Evolutionary conservation across 2,797 vertebrate species (phyloP).

Genomic region (Tragopan temminckii): DNA sequence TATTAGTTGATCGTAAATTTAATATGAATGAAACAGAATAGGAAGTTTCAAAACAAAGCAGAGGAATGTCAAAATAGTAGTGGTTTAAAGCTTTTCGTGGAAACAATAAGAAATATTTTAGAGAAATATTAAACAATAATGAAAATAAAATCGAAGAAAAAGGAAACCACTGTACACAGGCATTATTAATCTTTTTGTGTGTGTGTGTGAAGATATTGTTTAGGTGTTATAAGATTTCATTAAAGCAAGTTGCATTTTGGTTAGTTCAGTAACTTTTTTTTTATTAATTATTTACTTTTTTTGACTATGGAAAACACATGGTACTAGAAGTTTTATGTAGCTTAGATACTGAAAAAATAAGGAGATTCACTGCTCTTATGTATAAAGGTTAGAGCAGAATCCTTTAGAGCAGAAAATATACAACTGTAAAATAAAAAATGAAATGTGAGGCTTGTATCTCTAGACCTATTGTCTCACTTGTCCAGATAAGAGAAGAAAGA

Average conservation of each 20-base stretch:
- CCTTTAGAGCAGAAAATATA: background rate
- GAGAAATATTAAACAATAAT: background rate
- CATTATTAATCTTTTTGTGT: background rate
- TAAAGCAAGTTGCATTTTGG: background rate
- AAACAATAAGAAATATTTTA: background rate
- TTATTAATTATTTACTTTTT: background rate
- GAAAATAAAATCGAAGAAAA: background rate
- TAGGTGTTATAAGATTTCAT: background rate
- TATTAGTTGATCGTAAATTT: slow-evolving; percentile 2
- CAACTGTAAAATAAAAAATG: background rate
- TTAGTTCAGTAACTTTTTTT: background rate
- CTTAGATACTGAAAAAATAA: background rate
- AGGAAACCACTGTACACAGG: background rate
- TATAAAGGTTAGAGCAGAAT: background rate
- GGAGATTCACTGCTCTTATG: background rate
- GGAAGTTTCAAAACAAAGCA: background rate
- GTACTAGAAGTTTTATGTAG: background rate
- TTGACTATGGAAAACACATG: background rate
- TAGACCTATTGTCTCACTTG: background rate
- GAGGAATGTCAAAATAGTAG: background rate
- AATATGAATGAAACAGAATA: background rate
- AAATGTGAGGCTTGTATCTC: background rate
- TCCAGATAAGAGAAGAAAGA: background rate
- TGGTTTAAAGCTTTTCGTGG: background rate
- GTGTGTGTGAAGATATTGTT: background rate